These are phyloP conservation scores for Acrocyrtus sp. DNA, from an alignment of 2,888 invertebrate species.

Conservation along the genomic window DNA sequence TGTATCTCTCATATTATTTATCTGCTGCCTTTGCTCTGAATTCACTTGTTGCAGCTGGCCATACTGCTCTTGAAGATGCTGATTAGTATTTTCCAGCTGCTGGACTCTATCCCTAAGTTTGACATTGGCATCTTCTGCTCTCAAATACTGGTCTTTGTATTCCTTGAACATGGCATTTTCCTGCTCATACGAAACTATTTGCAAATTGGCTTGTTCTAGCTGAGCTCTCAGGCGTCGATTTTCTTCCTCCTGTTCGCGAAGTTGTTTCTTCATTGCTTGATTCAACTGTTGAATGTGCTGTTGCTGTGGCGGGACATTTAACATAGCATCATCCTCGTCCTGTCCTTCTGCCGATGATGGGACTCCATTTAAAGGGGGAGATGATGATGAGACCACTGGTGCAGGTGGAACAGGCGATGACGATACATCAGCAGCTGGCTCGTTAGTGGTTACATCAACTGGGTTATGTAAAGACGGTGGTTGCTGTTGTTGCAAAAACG, in stretches of 20 bases:
- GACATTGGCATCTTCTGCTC: conserved; percentile 33
- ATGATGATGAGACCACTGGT: too few relatives aligned
- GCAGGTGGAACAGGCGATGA: background rate
- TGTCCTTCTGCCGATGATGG: background rate
- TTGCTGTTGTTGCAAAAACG: background rate
- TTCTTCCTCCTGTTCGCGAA: conserved; percentile 23
- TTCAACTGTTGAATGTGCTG: background rate
- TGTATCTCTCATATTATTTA: conserved; percentile 28
- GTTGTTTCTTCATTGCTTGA: conserved; percentile 16
- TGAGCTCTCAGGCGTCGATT: background rate
- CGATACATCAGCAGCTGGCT: conserved; percentile 1
- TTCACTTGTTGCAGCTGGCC: conserved; percentile 53
- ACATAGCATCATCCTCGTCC: background rate
- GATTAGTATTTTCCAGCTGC: conserved; percentile 50
- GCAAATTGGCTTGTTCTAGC: conserved; percentile 30
- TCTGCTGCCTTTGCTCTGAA: conserved; percentile 41
- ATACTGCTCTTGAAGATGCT: conserved; percentile 55
- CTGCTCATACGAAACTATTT: conserved; percentile 30
- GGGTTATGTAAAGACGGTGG: background rate
- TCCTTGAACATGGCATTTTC: conserved; percentile 8
- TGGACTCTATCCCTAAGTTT: conserved; percentile 41
- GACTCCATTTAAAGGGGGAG: background rate
- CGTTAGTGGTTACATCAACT: background rate
- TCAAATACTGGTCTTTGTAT: conserved; percentile 20
- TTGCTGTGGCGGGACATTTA: background rate